Evolutionary conservation across 1,140 invertebrate species (phyloP).

Genomic region (Apolygus lucorum): DNA sequence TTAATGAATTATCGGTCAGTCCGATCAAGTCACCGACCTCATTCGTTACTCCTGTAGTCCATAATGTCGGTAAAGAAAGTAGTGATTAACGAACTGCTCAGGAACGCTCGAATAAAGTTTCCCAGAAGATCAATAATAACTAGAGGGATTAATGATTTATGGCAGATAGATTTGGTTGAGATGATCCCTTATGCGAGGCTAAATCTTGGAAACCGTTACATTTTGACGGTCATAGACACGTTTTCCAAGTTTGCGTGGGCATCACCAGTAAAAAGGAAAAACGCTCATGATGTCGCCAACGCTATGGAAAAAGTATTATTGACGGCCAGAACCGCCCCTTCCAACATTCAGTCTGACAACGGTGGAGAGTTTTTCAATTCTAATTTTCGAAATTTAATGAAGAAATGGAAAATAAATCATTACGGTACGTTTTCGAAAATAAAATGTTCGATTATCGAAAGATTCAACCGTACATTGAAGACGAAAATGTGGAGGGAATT

Average conservation of each 20-base stretch:
- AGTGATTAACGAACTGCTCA: background rate
- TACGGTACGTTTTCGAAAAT: conserved; percentile 37
- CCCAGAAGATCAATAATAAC: conserved; percentile 23
- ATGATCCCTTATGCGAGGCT: conserved; percentile 28
- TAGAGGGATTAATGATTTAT: conserved; percentile 26
- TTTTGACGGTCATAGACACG: conserved; percentile 36
- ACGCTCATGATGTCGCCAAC: conserved; percentile 28
- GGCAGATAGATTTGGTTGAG: conserved; percentile 26
- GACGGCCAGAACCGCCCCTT: conserved; percentile 27
- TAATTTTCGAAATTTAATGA: conserved; percentile 35
- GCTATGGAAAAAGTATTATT: conserved; percentile 13
- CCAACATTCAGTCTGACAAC: conserved; percentile 25
- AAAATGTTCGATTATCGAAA: conserved; percentile 40
- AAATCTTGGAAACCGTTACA: conserved; percentile 35
- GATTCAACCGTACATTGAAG: conserved; percentile 42
- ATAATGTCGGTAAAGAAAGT: background rate
- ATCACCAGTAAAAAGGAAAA: conserved; percentile 35
- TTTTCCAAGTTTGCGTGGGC: conserved; percentile 37
- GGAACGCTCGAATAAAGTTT: background rate
- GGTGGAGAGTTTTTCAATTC: conserved; percentile 36
- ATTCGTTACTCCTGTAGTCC: background rate
- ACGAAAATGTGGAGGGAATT: conserved; percentile 40
- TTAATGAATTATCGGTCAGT: too few species aligned
- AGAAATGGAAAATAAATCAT: conserved; percentile 35
- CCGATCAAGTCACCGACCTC: background rate